Conservation (phyloP, 2,797 vertebrate genomes). For the Tangara arthus region DNA sequence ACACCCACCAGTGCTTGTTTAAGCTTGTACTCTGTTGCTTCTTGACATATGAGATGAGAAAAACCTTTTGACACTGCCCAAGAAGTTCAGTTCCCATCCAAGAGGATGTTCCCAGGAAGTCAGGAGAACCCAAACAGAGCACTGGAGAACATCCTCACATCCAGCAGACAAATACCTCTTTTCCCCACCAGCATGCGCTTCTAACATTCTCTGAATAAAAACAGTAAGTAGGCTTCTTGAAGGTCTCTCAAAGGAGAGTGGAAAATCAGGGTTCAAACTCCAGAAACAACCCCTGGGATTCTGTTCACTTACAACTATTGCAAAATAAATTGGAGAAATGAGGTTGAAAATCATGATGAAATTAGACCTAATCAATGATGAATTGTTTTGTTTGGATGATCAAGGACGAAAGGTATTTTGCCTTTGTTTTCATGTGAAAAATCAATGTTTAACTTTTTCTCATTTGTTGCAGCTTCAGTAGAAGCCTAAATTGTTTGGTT, state of each 20-base stretch:
- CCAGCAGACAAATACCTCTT: not conserved
- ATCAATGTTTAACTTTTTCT: not conserved
- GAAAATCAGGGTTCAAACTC: not conserved
- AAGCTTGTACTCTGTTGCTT: slow-evolving; percentile 5
- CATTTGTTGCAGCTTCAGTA: not conserved
- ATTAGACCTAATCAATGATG: not conserved
- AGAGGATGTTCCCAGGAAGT: not conserved
- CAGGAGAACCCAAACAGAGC: not conserved
- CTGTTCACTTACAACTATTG: not conserved
- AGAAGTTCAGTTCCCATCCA: not conserved
- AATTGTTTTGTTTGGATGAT: not conserved
- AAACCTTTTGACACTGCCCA: not conserved
- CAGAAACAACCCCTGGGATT: not conserved
- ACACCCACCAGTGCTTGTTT: slow-evolving; percentile 12
- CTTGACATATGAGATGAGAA: not conserved
- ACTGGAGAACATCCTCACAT: not conserved
- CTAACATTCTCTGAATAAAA: not conserved
- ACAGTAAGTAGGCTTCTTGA: not conserved
- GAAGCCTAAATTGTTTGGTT: not conserved
- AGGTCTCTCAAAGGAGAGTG: not conserved
- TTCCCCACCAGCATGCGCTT: not conserved
- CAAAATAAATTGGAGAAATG: not conserved
- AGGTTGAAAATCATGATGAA: not conserved
- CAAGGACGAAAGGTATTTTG: not conserved
- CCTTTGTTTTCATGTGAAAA: not conserved